phyloP scores from a whole-genome alignment of 2,888 invertebrate species.

The Notocelia uddmanniana region DNA sequence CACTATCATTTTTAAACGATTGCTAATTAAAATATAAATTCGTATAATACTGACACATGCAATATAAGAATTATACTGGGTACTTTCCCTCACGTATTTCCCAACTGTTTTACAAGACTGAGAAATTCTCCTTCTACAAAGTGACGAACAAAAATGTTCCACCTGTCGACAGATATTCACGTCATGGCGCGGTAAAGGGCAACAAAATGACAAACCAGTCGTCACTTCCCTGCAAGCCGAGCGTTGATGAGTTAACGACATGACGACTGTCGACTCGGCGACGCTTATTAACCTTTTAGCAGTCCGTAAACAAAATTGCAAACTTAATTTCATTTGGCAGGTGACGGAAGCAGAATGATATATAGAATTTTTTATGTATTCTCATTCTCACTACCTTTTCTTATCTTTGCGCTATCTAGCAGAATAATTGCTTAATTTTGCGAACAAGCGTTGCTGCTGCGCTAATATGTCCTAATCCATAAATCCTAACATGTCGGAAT shows the following conservation, averaged over 20 bases:
- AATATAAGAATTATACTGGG: too few species aligned
- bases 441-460: too few species aligned
- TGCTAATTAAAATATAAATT: too few species aligned
- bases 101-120: too few species aligned
- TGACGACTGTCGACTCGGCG: constrained; percentile 3
- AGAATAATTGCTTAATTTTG: background rate
- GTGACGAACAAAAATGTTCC: background rate
- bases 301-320: constrained; percentile 1
- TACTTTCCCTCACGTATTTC: too few species aligned
- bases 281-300: constrained; percentile 14
- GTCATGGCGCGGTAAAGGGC: constrained; percentile 12
- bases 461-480: too few species aligned
- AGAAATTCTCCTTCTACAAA: background rate
- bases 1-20: too few species aligned
- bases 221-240: background rate
- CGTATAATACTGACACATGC: too few species aligned
- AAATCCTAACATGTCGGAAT: too few species aligned
- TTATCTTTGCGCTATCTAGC: background rate
- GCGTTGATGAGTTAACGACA: constrained; percentile 26
- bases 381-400: too few species aligned
- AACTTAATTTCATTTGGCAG: background rate
- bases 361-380: too few species aligned
- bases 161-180: background rate
- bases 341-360: background rate
- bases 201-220: constrained; percentile 11